These are phyloP conservation scores for Bombylius discolor DNA, from an alignment of 2,888 invertebrate species.

Conservation along the genomic window DNA sequence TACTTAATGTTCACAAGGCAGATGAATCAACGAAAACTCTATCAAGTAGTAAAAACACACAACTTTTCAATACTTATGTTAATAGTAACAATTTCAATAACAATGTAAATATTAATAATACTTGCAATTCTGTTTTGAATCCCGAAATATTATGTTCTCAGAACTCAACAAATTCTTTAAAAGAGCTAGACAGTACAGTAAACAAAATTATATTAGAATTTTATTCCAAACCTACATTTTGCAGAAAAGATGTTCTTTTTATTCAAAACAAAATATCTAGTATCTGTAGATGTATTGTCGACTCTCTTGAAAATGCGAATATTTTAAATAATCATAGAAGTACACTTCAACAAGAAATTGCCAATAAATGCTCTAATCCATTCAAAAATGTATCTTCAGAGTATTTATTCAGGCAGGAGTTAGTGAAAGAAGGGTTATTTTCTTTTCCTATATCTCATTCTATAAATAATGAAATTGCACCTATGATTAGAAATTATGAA, in stretches of 20 bases:
- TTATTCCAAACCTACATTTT: not conserved
- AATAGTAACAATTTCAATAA: not conserved
- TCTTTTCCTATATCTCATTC: not conserved
- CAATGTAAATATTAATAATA: not conserved
- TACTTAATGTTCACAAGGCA: not conserved
- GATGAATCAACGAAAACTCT: no score
- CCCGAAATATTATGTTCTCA: no score
- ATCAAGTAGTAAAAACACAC: not conserved
- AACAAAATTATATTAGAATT: not conserved
- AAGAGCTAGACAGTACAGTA: not conserved
- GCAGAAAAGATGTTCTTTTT: not conserved
- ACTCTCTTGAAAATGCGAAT: not conserved
- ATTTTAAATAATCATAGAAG: not conserved
- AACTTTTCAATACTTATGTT: not conserved
- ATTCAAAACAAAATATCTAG: not conserved
- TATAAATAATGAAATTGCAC: not conserved
- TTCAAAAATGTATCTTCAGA: not conserved
- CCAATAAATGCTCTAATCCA: not conserved
- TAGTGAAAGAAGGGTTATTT: not conserved
- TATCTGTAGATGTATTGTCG: not conserved
- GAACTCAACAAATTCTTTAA: not conserved
- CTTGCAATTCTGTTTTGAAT: not conserved
- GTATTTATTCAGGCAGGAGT: not conserved
- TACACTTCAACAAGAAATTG: not conserved
- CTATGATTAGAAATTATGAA: not conserved